Conservation (phyloP, 2,888 invertebrate genomes). For the Amphipoea lucens region DNA sequence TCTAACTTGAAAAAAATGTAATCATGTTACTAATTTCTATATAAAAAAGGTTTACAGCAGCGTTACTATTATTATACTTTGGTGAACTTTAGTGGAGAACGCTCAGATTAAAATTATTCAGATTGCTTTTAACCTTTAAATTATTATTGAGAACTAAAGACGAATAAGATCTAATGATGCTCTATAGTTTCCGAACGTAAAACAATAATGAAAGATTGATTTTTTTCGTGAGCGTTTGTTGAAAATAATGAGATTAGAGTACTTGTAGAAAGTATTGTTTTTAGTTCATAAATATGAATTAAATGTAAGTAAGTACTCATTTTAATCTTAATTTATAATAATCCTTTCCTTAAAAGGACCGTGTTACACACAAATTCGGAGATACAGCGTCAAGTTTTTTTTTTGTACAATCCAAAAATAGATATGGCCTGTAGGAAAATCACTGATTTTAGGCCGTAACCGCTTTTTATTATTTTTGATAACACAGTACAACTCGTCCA, state of each 20-base stretch:
- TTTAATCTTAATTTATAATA: neutral
- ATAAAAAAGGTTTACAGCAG: too few relatives aligned
- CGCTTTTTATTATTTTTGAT: neutral
- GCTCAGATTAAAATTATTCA: neutral
- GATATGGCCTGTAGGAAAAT: constrained; percentile 25
- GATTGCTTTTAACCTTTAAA: neutral
- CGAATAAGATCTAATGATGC: neutral
- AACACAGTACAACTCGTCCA: neutral
- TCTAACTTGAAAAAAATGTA: neutral
- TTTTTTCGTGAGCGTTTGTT: constrained; percentile 42
- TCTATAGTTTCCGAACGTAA: constrained; percentile 42
- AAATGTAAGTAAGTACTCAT: constrained; percentile 36
- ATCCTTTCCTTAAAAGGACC: neutral
- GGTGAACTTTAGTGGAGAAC: neutral
- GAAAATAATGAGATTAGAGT: neutral
- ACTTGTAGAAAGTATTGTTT: neutral
- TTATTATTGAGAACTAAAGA: too few relatives aligned
- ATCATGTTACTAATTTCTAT: neutral
- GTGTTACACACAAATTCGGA: neutral
- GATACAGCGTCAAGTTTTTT: constrained; percentile 29
- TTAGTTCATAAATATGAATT: neutral
- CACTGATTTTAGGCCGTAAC: neutral
- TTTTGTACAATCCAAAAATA: constrained; percentile 49
- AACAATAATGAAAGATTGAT: constrained; percentile 14
- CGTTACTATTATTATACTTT: too few relatives aligned